phyloP scores from a whole-genome alignment of 2,888 invertebrate species.

The Atherix ibis region DNA sequence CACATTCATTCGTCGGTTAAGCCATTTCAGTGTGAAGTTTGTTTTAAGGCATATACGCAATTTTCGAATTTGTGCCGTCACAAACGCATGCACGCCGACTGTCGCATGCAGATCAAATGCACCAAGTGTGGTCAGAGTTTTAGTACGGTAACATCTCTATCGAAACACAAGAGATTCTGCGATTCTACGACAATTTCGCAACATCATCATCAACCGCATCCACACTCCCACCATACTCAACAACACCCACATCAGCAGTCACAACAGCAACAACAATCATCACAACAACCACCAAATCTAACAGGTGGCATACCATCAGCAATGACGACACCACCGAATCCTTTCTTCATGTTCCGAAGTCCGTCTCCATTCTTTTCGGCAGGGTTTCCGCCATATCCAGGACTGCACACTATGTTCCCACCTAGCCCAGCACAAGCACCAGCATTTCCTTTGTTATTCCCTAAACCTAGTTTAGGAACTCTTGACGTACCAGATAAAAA shows the following conservation, averaged over 20 bases:
- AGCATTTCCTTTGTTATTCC: conserved; percentile 43
- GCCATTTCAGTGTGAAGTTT: conserved; percentile 93
- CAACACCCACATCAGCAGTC: conserved; percentile 15
- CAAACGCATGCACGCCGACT: conserved; percentile 95
- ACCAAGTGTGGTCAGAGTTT: conserved; percentile 88
- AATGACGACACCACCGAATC: conserved; percentile 39
- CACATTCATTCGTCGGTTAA: conserved; percentile 98
- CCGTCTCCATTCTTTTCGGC: conserved; percentile 49
- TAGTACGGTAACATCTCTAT: conserved; percentile 76
- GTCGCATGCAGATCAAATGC: conserved; percentile 87
- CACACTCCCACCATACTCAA: conserved; percentile 26
- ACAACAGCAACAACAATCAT: conserved; percentile 4
- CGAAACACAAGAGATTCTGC: conserved; percentile 93
- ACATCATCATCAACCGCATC: conserved; percentile 9
- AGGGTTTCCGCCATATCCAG: conserved; percentile 43
- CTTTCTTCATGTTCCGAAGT: conserved; percentile 57
- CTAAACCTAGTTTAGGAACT: conserved; percentile 36
- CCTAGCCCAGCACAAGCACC: conserved; percentile 32
- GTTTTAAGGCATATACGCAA: conserved; percentile 97
- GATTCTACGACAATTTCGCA: conserved; percentile 50
- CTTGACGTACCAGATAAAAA: conserved; percentile 10
- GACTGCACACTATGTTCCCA: conserved; percentile 39
- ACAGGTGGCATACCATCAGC: conserved; percentile 18
- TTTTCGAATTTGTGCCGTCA: conserved; percentile 99
- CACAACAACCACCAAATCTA: conserved; percentile 17